A percentile compares a stretch with the other conserved stretches of the same genome.
phyloP scores from a whole-genome alignment of 2,797 vertebrate genomes.

The Enteromius unitaeniatus region DNA sequence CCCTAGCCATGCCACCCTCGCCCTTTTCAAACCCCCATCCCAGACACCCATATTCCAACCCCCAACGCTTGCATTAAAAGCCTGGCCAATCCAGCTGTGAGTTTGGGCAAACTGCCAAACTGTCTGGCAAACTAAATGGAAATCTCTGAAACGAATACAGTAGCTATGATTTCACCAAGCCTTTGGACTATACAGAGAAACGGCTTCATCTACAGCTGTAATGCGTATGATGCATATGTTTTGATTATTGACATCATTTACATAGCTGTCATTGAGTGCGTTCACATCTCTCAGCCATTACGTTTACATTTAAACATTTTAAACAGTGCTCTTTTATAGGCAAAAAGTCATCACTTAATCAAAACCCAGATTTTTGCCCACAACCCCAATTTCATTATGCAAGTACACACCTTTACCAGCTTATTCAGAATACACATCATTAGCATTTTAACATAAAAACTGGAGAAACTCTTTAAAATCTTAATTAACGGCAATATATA shows the following conservation, averaged over 20 bases:
- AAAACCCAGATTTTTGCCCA: neutral
- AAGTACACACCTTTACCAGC: neutral
- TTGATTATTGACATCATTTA: conserved; percentile 1
- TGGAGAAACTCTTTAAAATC: neutral
- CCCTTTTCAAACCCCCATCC: conserved; percentile 38
- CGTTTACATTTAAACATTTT: conserved; percentile 1
- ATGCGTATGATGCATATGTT: neutral
- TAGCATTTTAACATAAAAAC: neutral
- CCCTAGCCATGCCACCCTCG: conserved; percentile 34
- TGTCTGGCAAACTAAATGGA: conserved; percentile 56
- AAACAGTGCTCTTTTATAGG: neutral
- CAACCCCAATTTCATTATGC: neutral
- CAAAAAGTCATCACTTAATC: neutral
- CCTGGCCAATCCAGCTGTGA: conserved; percentile 73
- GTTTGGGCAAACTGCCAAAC: conserved; percentile 70
- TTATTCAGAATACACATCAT: neutral
- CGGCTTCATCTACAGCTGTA: neutral
- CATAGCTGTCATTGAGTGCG: conserved; percentile 43
- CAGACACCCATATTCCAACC: conserved; percentile 35
- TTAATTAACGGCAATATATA: neutral
- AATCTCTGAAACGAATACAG: conserved; percentile 52
- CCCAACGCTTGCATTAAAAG: conserved; percentile 53
- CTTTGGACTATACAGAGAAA: conserved; percentile 18
- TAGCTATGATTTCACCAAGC: conserved; percentile 39
- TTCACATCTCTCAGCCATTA: conserved; percentile 40